Percentiles rank a stretch among this genome's conserved stretches.
phyloP scores from a whole-genome alignment of 1,140 invertebrate genomes.

The Eriosoma lanigerum region DNA sequence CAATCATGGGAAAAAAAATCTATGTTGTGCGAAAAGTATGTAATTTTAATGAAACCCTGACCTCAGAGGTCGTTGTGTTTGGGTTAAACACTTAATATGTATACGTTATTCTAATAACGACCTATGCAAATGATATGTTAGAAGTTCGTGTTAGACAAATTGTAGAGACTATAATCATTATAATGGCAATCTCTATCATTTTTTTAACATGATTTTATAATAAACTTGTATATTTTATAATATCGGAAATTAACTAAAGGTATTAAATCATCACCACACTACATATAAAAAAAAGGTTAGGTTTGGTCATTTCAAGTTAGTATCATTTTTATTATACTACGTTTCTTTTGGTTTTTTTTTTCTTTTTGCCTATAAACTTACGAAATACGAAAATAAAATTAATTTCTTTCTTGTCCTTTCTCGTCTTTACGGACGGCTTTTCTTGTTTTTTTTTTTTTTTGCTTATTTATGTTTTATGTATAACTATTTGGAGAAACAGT shows the following conservation, averaged over 20 bases:
- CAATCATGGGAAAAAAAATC: background rate
- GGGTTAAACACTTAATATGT: conserved; percentile 31
- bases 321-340: conserved; percentile 6
- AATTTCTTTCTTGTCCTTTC: conserved; percentile 11
- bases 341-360: background rate
- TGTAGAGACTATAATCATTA: too few relatives aligned
- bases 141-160: background rate
- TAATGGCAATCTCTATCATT: too few relatives aligned
- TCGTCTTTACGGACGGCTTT: background rate
- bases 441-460: too few relatives aligned
- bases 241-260: conserved; percentile 1
- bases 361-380: background rate
- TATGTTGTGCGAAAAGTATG: background rate
- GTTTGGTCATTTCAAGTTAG: too few relatives aligned
- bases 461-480: too few relatives aligned
- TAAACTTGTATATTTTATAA: too few relatives aligned
- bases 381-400: conserved; percentile 35
- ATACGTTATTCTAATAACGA: conserved; percentile 6
- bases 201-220: too few relatives aligned
- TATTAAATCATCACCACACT: conserved; percentile 36
- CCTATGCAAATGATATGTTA: conserved; percentile 4
- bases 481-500: background rate
- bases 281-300: too few relatives aligned
- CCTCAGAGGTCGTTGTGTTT: background rate
- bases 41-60: conserved; percentile 1